phyloP scores from a whole-genome alignment of 2,888 invertebrate genomes.

The Pharmacophagus antenor region DNA sequence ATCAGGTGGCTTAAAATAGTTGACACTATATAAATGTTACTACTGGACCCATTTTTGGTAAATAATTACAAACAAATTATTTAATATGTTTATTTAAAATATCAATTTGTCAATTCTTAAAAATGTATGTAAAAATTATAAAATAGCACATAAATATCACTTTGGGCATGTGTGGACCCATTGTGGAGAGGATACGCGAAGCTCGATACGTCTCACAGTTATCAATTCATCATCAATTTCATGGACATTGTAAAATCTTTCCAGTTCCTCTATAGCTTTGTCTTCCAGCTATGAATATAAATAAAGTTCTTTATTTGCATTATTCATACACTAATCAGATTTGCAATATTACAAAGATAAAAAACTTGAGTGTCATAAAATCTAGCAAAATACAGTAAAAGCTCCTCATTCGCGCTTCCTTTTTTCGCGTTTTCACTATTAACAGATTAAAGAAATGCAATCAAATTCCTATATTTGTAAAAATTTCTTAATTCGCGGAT shows the following conservation, averaged over 20 bases:
- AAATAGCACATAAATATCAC: slow-evolving; percentile 58
- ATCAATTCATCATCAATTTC: slow-evolving; percentile 87
- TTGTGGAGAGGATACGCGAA: slow-evolving; percentile 80
- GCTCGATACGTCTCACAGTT: slow-evolving; percentile 83
- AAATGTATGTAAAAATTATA: slow-evolving; percentile 39
- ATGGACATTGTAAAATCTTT: slow-evolving; percentile 86
- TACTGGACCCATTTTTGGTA: slow-evolving; percentile 4
- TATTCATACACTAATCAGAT: too few species aligned
- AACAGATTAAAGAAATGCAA: too few species aligned
- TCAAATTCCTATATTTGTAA: too few species aligned
- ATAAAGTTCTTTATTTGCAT: not conserved
- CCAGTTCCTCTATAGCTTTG: slow-evolving; percentile 89
- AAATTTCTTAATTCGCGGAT: too few species aligned
- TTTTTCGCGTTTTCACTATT: too few species aligned
- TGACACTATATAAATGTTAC: too few species aligned
- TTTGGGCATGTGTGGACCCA: slow-evolving; percentile 79
- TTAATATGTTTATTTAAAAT: slow-evolving; percentile 24
- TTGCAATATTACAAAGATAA: too few species aligned
- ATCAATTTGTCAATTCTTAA: slow-evolving; percentile 23
- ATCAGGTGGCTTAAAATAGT: too few species aligned
- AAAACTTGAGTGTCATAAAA: too few species aligned
- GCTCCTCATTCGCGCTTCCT: too few species aligned
- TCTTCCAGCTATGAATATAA: slow-evolving; percentile 86
- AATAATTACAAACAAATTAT: slow-evolving; percentile 4
- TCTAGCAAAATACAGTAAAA: too few species aligned